A percentile compares a stretch with the other conserved stretches of the same genome.
Evolutionary conservation across 2,797 vertebrate genomes (phyloP).

Genomic region (Geotrypetes seraphini): DNA sequence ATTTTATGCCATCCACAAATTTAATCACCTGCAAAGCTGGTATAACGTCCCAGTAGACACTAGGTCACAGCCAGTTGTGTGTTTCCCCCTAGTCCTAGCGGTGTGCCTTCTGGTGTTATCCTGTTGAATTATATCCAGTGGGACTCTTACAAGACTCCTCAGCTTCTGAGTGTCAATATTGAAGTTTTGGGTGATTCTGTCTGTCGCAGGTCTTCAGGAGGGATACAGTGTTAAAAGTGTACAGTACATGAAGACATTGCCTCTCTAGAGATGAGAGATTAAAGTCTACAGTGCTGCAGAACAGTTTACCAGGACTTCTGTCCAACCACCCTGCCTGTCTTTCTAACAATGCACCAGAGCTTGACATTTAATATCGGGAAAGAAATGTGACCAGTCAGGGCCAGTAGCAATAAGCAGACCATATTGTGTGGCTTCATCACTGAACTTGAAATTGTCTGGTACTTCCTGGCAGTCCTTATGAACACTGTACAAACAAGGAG

Average conservation of each 20-base stretch:
- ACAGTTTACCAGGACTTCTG: constrained; percentile 15
- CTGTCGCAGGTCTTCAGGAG: no score
- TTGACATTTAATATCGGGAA: constrained; percentile 13
- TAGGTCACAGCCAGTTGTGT: no score
- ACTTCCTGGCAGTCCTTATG: rapidly evolving
- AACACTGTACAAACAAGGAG: background rate
- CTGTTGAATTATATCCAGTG: no score
- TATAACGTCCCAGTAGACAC: no score
- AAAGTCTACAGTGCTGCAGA: background rate
- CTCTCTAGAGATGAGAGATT: constrained; percentile 1
- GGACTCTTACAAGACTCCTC: no score
- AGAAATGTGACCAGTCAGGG: background rate
- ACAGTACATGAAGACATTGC: constrained; percentile 2
- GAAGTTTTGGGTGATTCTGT: no score
- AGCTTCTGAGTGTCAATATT: no score
- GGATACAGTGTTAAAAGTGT: no score
- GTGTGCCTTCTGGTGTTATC: no score
- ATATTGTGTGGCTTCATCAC: background rate
- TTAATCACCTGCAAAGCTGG: no score
- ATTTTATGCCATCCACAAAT: no score
- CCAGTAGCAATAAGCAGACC: constrained; percentile 1
- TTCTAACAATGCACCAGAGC: constrained; percentile 12
- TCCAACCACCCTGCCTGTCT: constrained; percentile 23
- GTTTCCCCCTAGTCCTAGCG: no score
- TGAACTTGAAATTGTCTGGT: constrained; percentile 1